These are phyloP conservation scores for Drosophila putrida DNA, from an alignment of 2,888 invertebrate species.

Conservation along the genomic window DNA sequence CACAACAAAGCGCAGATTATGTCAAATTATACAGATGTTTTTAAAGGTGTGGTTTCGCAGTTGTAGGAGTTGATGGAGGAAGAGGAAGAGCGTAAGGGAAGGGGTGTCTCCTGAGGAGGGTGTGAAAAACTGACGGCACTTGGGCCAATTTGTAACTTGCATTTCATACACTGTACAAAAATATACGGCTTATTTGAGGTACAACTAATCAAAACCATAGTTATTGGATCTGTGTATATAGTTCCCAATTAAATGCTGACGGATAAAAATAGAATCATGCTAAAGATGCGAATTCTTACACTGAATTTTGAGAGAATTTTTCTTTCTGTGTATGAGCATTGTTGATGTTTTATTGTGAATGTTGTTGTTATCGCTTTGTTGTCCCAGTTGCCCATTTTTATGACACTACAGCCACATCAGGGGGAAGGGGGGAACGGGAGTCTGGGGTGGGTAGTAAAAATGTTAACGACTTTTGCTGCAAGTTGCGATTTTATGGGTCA, in stretches of 20 bases:
- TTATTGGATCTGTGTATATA: too few species aligned
- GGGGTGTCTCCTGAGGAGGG: neutral
- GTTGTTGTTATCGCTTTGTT: constrained; percentile 27
- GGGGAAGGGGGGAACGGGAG: neutral
- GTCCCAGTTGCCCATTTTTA: constrained; percentile 68
- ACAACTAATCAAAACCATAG: too few species aligned
- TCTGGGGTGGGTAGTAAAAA: constrained; percentile 33
- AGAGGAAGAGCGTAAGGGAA: neutral
- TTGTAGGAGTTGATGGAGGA: neutral
- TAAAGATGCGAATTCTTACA: too few species aligned
- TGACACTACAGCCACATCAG: constrained; percentile 17
- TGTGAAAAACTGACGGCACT: constrained; percentile 3
- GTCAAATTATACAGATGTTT: constrained; percentile 73
- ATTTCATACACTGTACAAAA: constrained; percentile 2
- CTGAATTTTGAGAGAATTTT: too few species aligned
- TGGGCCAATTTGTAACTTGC: constrained; percentile 22
- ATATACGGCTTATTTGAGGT: too few species aligned
- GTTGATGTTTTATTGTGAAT: constrained; percentile 24
- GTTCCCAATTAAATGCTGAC: too few species aligned
- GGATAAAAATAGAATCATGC: too few species aligned
- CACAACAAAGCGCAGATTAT: constrained; percentile 75
- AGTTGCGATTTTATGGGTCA: constrained; percentile 66
- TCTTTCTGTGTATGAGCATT: neutral
- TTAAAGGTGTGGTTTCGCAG: constrained; percentile 47
- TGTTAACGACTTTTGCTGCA: constrained; percentile 60